Evolutionary conservation across 2,113 vertebrate species (phyloP), one percentile per base, ranked within the genome.

Genomic region (Heliornis fulica): DNA sequence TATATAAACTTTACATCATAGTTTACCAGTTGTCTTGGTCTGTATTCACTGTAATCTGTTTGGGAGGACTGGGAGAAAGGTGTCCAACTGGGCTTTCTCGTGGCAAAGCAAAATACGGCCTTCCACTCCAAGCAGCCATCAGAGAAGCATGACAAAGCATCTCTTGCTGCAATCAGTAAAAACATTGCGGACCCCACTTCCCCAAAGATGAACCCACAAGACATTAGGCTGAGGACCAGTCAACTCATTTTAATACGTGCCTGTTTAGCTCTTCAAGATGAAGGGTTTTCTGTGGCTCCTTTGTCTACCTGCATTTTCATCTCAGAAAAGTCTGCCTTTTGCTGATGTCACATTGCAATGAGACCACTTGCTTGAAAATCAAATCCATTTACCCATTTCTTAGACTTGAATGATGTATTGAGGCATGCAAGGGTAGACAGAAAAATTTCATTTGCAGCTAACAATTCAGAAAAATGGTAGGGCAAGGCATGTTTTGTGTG

Each of bases 1-100:
- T 99, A 98, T 98, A 98, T 98, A 98, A 98, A 98, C 95, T 94
- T 97, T 92, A 97, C 95, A 94, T 96, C 69, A 96, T 97, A 96
- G 97, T 96, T 93, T 97, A 97, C 38, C 85, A 31, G n/a, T 65
- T 92, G 92, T 85, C 83, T 85, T 76, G 8, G 97, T 97, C 77
- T 95, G 63, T 90, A 48, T 83, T 93, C 56, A 68, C 89, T 93
- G 95, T 21, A 34, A 45, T 88, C n/a, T 70, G 18, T 53, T 40
- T 19, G 60, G 64, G 79, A 91, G 45, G 74, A 41, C 16, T 28
- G 50, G 31, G 66, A 90, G 77, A 60, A 88, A 88, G 21, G 23
- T 74, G 45, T 86, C 56, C 76, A 71, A 34, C 21, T 41, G 23
- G 31, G 14, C 60, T 86, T 83, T 56, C 68, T 40, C 56, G 9